Percentiles rank a stretch among this genome's conserved stretches.
phyloP scores from a whole-genome alignment of 2,113 vertebrate species.

The Cynocephalus volans region DNA sequence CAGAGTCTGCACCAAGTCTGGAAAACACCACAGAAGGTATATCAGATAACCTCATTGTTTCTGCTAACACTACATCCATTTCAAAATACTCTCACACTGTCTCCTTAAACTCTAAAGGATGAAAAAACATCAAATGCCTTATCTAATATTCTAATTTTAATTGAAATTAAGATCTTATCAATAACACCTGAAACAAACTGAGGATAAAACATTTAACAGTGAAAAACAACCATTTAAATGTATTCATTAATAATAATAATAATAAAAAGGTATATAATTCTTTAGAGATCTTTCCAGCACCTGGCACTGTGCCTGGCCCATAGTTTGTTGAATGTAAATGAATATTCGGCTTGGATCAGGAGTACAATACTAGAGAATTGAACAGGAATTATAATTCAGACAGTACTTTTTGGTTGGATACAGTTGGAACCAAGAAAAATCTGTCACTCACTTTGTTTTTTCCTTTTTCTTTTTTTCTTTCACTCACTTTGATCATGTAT shows the following conservation, averaged over 20 bases:
- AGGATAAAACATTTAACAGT: background rate
- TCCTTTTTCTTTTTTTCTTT: background rate
- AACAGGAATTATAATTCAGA: background rate
- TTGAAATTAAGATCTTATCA: background rate
- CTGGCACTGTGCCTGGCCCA: background rate
- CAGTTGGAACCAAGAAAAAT: background rate
- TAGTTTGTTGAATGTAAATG: background rate
- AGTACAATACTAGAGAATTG: background rate
- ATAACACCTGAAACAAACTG: conserved; percentile 4
- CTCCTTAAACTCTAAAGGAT: background rate
- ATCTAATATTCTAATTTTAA: conserved; percentile 32
- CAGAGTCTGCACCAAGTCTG: background rate
- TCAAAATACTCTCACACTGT: background rate
- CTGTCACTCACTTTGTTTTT: background rate
- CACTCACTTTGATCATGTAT: background rate
- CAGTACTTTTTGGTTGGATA: background rate
- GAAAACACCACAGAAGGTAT: background rate
- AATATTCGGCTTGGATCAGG: background rate
- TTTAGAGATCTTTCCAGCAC: background rate
- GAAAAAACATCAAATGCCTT: background rate
- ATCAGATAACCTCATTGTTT: background rate
- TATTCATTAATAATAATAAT: conserved; percentile 5
- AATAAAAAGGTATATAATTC: conserved; percentile 6
- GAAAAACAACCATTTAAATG: background rate
- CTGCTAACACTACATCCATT: background rate